These are phyloP conservation scores for Arion vulgaris DNA, from an alignment of 1,140 invertebrate species.

Conservation along the genomic window DNA sequence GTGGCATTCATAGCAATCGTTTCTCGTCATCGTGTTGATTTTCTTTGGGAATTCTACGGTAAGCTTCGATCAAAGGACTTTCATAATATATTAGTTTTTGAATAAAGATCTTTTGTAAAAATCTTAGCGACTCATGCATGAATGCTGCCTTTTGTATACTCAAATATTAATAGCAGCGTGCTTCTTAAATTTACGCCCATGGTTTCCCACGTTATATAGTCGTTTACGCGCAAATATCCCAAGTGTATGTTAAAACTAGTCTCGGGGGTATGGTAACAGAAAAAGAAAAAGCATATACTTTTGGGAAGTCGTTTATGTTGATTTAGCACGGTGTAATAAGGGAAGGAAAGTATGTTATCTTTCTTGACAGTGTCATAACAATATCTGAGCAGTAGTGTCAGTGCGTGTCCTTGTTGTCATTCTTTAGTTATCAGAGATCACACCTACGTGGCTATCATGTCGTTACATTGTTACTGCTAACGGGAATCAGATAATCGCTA, in stretches of 20 bases:
- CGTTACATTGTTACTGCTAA: too few relatives aligned
- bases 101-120: background rate
- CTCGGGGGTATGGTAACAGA: background rate
- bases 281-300: background rate
- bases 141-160: background rate
- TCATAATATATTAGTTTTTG: background rate
- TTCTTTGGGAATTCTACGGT: background rate
- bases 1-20: background rate
- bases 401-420: too few relatives aligned
- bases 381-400: background rate
- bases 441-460: too few relatives aligned
- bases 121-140: background rate
- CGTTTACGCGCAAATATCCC: background rate
- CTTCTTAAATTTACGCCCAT: background rate
- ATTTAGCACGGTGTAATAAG: background rate
- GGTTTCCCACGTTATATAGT: background rate
- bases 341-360: background rate
- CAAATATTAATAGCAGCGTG: background rate
- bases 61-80: background rate
- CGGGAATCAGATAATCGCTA: too few relatives aligned
- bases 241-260: conserved; percentile 2
- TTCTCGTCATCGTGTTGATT: conserved; percentile 4
- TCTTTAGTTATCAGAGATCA: too few relatives aligned
- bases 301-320: background rate
- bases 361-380: background rate